Base-by-base conservation (phyloP, 1,140 invertebrate genomes). In the Trachymyrmex cornetzi region DNA sequence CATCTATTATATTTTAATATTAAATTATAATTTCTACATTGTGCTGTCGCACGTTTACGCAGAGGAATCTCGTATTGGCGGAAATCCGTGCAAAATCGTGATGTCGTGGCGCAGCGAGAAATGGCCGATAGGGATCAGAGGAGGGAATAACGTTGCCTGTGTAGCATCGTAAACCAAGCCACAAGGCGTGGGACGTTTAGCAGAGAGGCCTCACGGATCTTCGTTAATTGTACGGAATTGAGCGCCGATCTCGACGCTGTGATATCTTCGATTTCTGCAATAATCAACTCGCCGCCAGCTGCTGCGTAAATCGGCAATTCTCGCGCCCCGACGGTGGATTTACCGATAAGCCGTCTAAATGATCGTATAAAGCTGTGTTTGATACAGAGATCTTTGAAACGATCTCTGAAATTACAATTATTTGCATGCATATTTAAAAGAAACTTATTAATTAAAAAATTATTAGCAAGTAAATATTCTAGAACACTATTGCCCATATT, bases 211-310 rank as follows among this genome's bases (percentile, higher is more conserved):
- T 84, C 87, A 87, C 79, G 88, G 87, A 92, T 85, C 88, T 89
- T 87, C 88, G 90, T 94, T 94, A 93, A 94, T 94, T 94, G 92
- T 91, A 90, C 91, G 90, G 91, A 69, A 93, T 93, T 89, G 86
- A 89, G 57, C 71, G 11, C 22, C 82, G 80, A 85, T 81, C 72
- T 75, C 44, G 14, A 61, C 80, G 24, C 63, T 66, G 91, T 19
- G 74, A 82, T 87, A 88, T 59, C 86, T 44, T 63, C 82, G 92
- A 91, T 92, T 93, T 92, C 89, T 59, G 48, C 48, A 87, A 88
- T 91, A 85, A 88, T 87, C 87, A 75, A 63, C 63, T 69, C 30
- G 44, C 69, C 74, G n/a, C 38, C 48, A 11, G 4, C n/a, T 14
- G 61, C 30, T 38, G 27, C 44, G n/a, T 63, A 63, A 84, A 84